These are phyloP conservation scores for Anguilla rostrata DNA, from an alignment of 2,113 vertebrate species.

Conservation along the genomic window DNA sequence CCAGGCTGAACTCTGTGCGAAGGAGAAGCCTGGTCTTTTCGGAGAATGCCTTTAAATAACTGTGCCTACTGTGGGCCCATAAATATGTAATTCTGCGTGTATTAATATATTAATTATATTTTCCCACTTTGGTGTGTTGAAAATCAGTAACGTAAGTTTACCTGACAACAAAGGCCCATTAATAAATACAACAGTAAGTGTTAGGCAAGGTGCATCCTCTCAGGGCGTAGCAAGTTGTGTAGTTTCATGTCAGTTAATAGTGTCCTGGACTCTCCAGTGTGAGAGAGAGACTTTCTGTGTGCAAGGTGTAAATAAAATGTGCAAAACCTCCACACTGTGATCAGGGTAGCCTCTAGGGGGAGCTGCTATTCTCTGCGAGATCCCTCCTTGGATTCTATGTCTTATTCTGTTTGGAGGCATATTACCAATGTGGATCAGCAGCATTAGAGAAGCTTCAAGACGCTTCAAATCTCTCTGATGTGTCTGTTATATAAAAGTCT, in stretches of 20 bases:
- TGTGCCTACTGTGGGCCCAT: no score
- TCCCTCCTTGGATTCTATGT: neutral
- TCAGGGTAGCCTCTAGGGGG: neutral
- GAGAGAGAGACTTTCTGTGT: neutral
- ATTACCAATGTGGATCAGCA: neutral
- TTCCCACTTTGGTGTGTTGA: neutral
- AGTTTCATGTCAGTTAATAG: neutral
- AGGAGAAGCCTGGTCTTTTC: no score
- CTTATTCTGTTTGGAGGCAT: neutral
- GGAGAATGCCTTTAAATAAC: no score
- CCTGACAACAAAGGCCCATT: neutral
- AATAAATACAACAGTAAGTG: neutral
- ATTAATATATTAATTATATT: no score
- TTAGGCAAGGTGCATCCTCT: neutral
- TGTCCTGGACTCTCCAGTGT: neutral
- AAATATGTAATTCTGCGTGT: no score
- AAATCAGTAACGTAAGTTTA: neutral
- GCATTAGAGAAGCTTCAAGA: neutral
- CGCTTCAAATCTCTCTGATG: neutral
- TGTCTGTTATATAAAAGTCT: neutral
- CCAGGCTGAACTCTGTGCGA: no score
- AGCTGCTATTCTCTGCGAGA: neutral
- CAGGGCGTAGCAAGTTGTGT: neutral
- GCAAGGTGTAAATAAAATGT: neutral
- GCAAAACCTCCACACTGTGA: neutral